Base-by-base conservation (phyloP, 2,113 vertebrate species). In the Nannobrachium achirus region DNA sequence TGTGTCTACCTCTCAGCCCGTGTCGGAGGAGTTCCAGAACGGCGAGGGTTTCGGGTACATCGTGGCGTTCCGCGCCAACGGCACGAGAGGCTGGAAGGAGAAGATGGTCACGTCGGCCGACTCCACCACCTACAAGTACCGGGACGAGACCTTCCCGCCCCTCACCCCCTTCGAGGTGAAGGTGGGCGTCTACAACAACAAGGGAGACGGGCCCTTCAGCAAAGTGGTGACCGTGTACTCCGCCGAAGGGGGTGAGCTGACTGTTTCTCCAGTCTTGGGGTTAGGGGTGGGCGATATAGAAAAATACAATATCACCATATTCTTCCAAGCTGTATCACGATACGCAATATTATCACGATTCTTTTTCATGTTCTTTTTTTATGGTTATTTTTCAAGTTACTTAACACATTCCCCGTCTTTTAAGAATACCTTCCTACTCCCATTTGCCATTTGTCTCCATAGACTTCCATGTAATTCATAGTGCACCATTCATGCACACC, bases 11-110 rank as follows among this genome's bases (percentile, higher is more conserved):
- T 89, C 80, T 66, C 74, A 99, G 97, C 96, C 97, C 10, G 94
- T 99, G 1, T 98, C 97, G 4, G 97, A 99, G 88, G 97, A 99
- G 80, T 98, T 98, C 88, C 97, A 98, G 80, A 98, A 95, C 8
- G 97, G 97, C 8, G 95, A 98, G 86, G 95, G 97, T 52, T 99
- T 99, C 3, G 97, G 97, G 6, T 99, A 99, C 56, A 98, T 99
- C 8, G 97, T 98, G 51, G 97, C 97, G 0, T 99, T 98, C 79
- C 93, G 96, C 42, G 96, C 96, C 57, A 98, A 98, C 2, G 96
- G 96, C 51, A 97, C 95, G 0, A 91, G 96, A 69, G 97, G 95
- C 3, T 99, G 97, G 97, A 98, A 98, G 64, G 97, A 98, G 83
- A 98, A 97, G 85, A 98, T 98, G 97, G 97, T 99, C 73, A 97